Conservation (phyloP, 2,888 invertebrate species). For the Hydroisotoma schaefferi region DNA sequence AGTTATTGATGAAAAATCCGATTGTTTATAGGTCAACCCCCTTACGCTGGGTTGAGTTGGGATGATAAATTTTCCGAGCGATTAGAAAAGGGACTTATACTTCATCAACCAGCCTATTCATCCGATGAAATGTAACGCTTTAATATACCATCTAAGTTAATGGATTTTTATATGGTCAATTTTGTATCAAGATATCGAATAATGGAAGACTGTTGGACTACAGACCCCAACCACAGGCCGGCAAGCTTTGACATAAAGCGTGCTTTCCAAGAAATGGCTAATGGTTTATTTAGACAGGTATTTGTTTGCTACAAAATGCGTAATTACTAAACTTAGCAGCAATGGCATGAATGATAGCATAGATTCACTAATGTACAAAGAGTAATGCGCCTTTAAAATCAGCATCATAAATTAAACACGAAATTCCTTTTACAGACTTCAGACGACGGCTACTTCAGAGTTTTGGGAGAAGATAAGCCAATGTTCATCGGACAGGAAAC, state of each 20-base stretch:
- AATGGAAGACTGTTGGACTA: conserved; percentile 36
- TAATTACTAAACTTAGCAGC: too few relatives aligned
- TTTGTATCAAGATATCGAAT: conserved; percentile 25
- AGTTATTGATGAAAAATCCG: background rate
- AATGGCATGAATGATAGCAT: too few relatives aligned
- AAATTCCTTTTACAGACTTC: background rate
- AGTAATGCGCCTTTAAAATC: too few relatives aligned
- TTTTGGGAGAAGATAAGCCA: conserved; percentile 13
- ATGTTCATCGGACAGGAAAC: background rate
- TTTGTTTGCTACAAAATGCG: background rate
- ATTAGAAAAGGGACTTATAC: conserved; percentile 30
- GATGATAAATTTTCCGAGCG: conserved; percentile 23
- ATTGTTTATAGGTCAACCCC: conserved; percentile 20
- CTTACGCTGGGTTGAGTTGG: conserved; percentile 34
- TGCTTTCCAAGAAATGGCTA: conserved; percentile 23
- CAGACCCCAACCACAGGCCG: conserved; percentile 29
- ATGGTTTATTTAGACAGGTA: conserved; percentile 21
- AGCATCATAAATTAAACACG: too few relatives aligned
- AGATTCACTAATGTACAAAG: too few relatives aligned
- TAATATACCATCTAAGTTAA: background rate
- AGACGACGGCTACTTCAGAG: conserved; percentile 21
- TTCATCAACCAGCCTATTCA: conserved; percentile 23
- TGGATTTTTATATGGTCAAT: background rate
- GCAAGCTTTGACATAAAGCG: conserved; percentile 30
- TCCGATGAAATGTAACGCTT: conserved; percentile 21